phyloP scores from a whole-genome alignment of 1,140 invertebrate species.

The Hesperophylax magnus region DNA sequence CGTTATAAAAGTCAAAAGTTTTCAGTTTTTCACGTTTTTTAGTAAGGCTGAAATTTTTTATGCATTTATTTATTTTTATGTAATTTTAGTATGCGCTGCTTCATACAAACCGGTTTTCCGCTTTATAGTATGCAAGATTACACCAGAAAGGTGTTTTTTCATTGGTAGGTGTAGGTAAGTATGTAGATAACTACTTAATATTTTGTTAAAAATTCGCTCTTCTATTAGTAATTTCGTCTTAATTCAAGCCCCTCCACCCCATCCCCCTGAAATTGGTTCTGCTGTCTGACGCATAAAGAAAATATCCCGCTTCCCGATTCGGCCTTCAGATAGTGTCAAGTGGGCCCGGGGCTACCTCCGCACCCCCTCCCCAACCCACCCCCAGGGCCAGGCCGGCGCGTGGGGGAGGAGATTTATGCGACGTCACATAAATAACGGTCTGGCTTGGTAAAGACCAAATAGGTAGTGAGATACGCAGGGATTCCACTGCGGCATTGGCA shows the following conservation, averaged over 20 bases:
- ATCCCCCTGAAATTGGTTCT: constrained; percentile 38
- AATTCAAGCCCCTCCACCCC: constrained; percentile 3
- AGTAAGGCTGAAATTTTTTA: no score
- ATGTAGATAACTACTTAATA: neutral
- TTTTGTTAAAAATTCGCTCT: neutral
- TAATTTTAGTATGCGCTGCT: no score
- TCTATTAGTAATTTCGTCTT: constrained; percentile 14
- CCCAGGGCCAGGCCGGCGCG: neutral
- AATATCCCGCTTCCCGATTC: constrained; percentile 57
- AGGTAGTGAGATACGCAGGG: constrained; percentile 42
- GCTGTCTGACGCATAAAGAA: constrained; percentile 58
- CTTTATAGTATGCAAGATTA: no score
- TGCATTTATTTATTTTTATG: no score
- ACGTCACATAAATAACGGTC: constrained; percentile 58
- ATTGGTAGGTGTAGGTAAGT: neutral
- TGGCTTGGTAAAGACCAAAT: constrained; percentile 54
- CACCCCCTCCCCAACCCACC: neutral
- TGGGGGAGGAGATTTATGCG: constrained; percentile 54
- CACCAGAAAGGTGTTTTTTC: no score
- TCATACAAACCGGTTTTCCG: no score
- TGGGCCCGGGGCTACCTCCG: neutral
- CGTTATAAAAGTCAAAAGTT: no score
- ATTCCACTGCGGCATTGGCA: constrained; percentile 17
- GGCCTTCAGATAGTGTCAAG: constrained; percentile 58
- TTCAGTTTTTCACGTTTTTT: no score